Evolutionary conservation across 1,140 invertebrate genomes (phyloP), one percentile per base, ranked within the genome.

Genomic region (Penaeus japonicus): DNA sequence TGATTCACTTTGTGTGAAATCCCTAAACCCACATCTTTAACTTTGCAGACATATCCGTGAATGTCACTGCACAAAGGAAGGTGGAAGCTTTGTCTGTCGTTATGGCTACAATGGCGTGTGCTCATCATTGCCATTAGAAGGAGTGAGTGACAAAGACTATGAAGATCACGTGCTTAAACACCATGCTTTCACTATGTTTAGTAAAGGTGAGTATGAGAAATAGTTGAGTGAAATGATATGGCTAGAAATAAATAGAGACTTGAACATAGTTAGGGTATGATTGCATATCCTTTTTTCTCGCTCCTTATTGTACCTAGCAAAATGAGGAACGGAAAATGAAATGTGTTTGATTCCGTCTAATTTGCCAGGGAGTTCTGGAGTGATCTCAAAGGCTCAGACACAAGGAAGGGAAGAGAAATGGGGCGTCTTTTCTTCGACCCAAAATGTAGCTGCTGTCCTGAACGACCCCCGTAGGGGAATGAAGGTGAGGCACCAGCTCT

Each of bases 391-490:
- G 35, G 20, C 65, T 1, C 80, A 70, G 39, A 27, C 83, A 32
- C 65, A 75, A 39, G 53, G 39, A 2, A 35, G 78, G 53, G 87
- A 89, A 65, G 90, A 90, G 80, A 96, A 96, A 92, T 94, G 94
- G 94, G 94, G 93, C n/a, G 89, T 94, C 30, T 94, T 93, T 90
- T 92, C 93, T 81, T 93, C 97, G 39, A 95, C 96, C 30, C 97
- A 99, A 93, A 99, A 99, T 93, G 94, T 99, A 89, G 97, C 98
- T 32, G 97, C 98, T 80, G 97, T 99, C 84, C 94, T 99, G 39
- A 99, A 99, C 93, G 98, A 99, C 94, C 98, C 99, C 0, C 95
- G 96, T 78, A 95, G 96, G 91, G 96, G 97, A 83, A 97, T 97
- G 93, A 96, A 96, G 92, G 95, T 94, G 91, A 90, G 91, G 20